phyloP scores from a whole-genome alignment of 2,113 vertebrate species.

The Alouatta palliata region DNA sequence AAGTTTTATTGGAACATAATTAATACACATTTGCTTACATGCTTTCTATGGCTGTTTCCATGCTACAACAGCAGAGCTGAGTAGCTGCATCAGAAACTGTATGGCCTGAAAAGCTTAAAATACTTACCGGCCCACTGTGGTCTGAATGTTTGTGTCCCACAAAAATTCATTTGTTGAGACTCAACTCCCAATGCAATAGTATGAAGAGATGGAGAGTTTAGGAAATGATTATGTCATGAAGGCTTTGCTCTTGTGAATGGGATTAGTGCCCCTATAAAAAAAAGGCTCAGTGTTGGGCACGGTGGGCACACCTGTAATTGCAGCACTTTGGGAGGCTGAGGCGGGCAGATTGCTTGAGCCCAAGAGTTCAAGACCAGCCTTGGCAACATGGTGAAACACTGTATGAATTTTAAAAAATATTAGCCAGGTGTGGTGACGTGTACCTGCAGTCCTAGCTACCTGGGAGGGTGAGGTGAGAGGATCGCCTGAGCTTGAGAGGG shows the following conservation, averaged over 20 bases:
- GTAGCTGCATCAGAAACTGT: neutral
- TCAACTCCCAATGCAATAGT: neutral
- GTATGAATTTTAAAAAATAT: too few relatives aligned
- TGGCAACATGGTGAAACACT: too few relatives aligned
- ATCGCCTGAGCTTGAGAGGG: too few relatives aligned
- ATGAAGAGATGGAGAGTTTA: neutral
- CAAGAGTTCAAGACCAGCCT: too few relatives aligned
- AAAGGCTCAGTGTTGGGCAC: too few relatives aligned
- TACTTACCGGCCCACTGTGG: neutral
- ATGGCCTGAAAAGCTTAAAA: neutral
- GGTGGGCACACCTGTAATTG: too few relatives aligned
- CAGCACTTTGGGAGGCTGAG: too few relatives aligned
- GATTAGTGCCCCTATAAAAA: neutral
- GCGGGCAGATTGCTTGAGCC: too few relatives aligned
- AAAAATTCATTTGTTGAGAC: neutral
- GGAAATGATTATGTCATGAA: neutral
- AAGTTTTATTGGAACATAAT: neutral
- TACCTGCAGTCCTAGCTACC: too few relatives aligned
- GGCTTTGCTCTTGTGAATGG: neutral
- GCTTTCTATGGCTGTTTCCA: neutral
- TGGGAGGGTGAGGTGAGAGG: too few relatives aligned
- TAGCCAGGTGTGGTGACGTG: too few relatives aligned
- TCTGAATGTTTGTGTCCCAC: neutral
- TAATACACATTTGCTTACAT: neutral
- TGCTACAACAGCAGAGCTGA: neutral